These are phyloP conservation scores for Enteromius fasciolatus DNA, from an alignment of 2,797 vertebrate genomes.

Conservation along the genomic window DNA sequence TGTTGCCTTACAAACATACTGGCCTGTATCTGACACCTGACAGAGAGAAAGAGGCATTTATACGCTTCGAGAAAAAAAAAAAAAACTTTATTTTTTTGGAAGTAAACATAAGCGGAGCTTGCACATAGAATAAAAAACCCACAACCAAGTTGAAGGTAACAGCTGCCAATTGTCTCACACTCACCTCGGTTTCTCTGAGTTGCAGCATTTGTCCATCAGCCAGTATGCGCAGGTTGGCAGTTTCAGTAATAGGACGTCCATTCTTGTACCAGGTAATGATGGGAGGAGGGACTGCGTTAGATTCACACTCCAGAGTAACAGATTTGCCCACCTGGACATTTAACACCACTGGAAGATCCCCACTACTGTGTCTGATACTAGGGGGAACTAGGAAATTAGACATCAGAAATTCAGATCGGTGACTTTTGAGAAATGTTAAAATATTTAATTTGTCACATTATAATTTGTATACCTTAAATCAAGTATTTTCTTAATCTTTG, in stretches of 20 bases:
- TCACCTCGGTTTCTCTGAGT: conserved; percentile 87
- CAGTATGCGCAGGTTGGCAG: conserved; percentile 75
- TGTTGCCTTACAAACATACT: conserved; percentile 93
- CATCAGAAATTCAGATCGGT: not conserved
- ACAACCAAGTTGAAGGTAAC: not conserved
- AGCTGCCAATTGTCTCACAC: conserved; percentile 7
- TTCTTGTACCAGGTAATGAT: conserved; percentile 95
- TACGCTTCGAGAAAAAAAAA: not conserved
- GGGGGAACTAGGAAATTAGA: conserved; percentile 84
- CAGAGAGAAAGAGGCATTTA: not conserved
- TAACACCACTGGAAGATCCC: conserved; percentile 80
- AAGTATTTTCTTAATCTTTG: not conserved
- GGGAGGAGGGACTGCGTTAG: conserved; percentile 90
- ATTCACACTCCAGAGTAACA: conserved; percentile 86
- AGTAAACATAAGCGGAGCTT: not conserved
- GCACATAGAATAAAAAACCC: not conserved
- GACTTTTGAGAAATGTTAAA: conserved; percentile 2
- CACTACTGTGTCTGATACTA: conserved; percentile 85
- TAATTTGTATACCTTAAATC: not conserved
- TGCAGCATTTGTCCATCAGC: conserved; percentile 81
- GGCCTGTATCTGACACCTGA: conserved; percentile 92
- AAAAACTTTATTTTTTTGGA: no score
- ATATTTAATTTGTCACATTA: not conserved
- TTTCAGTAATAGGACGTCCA: conserved; percentile 77
- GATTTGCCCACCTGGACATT: conserved; percentile 81